Evolutionary conservation across 2,888 invertebrate species (phyloP), one percentile per base, ranked within the genome.

Genomic region (Rhagonycha lutea): DNA sequence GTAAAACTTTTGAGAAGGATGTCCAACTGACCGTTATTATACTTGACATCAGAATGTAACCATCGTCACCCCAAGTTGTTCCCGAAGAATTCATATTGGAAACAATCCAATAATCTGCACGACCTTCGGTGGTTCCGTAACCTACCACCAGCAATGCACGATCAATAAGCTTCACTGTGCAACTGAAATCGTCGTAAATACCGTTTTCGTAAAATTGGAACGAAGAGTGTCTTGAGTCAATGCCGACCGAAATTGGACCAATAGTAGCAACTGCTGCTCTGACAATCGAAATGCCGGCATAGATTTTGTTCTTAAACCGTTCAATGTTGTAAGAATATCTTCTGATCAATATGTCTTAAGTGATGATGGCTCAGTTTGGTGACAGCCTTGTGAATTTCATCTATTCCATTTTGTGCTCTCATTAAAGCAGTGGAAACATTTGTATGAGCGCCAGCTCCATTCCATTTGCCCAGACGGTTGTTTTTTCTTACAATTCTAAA

Each of bases 401-500:
- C 91, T 84, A 97, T 96, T 80, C 97, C 96, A 81, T 95, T 95
- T 3, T 95, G 94, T 67, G 94, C 93, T 71, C 98, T 91, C 98
- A 98, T 99, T 62, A 91, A 90, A 85, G 94, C 92, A 0, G 98
- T 99, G 10, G 98, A 98, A 90, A 97, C 98, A 89, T 99, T 99
- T 74, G 96, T 96, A 86, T 99, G 98, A 0, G 97, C 98, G 0
- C 98, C 98, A 68, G 98, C 96, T 4, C 98, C 98, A 86, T 98
- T 98, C 98, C 98, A 98, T 86, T 96, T 94, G 28, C 95, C 94
- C n/a, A n/a, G n/a, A n/a, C n/a, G n/a, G n/a, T n/a, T n/a, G n/a
- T n/a, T n/a, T n/a, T n/a, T n/a, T n/a, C n/a, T n/a, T n/a, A n/a
- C n/a, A n/a, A n/a, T n/a, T n/a, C n/a, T n/a, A n/a, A n/a, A n/a